phyloP scores from a whole-genome alignment of 2,113 vertebrate genomes.

The Conger conger region DNA sequence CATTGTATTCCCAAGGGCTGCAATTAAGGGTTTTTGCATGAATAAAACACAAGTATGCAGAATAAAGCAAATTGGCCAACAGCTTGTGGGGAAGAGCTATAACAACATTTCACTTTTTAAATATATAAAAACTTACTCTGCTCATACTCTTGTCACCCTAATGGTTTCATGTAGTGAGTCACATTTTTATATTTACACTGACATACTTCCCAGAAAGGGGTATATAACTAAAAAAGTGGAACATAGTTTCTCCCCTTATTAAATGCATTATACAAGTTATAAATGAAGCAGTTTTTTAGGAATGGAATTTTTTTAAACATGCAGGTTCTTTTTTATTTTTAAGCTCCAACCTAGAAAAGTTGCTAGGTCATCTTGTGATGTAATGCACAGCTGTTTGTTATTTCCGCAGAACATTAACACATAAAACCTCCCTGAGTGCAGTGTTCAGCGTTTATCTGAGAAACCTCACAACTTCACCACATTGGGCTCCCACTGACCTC shows the following conservation, averaged over 20 bases:
- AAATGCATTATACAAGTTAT: background rate
- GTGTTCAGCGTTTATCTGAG: too few relatives aligned
- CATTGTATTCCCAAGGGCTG: background rate
- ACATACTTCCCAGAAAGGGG: background rate
- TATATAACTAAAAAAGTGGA: background rate
- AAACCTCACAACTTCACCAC: background rate
- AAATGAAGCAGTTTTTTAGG: background rate
- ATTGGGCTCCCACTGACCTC: background rate
- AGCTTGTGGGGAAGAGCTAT: background rate
- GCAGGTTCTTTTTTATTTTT: background rate
- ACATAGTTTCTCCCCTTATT: background rate
- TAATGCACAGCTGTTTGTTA: background rate
- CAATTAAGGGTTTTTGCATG: background rate
- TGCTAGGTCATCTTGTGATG: background rate
- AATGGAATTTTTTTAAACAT: background rate
- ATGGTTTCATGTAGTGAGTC: background rate
- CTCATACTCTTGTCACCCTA: background rate
- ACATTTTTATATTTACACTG: background rate
- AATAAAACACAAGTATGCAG: background rate
- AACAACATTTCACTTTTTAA: background rate
- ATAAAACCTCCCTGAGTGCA: too few relatives aligned
- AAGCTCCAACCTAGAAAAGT: background rate
- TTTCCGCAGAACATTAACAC: too few relatives aligned
- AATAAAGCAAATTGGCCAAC: background rate
- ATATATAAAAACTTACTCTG: background rate